A percentile compares a stretch with the other conserved stretches of the same genome.
Conservation (phyloP, 2,113 vertebrate species). For the Bombycilla garrulus region DNA sequence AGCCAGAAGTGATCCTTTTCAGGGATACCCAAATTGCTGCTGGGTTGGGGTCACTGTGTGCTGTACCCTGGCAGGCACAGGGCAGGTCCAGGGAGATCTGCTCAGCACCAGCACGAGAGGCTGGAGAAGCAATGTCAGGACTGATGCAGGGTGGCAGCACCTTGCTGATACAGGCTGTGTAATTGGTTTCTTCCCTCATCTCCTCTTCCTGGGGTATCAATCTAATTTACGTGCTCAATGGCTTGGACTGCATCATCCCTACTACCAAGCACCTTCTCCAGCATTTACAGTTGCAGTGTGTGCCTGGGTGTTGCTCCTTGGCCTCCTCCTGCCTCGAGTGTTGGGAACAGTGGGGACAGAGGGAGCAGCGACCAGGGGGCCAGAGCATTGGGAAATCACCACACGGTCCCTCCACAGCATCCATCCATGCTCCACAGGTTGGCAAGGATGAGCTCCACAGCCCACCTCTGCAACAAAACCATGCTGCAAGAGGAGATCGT, state of each 20-base stretch:
- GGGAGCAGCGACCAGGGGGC: neutral
- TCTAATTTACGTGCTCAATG: neutral
- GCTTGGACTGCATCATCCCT: neutral
- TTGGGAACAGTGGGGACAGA: neutral
- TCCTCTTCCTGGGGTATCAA: neutral
- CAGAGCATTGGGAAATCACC: neutral
- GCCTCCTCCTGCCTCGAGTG: neutral
- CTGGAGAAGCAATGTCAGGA: neutral
- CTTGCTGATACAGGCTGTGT: neutral
- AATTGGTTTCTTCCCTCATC: neutral
- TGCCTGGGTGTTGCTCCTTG: neutral
- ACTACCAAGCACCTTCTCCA: neutral
- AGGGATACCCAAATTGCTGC: neutral
- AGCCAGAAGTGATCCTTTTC: neutral
- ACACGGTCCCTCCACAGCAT: rapidly evolving
- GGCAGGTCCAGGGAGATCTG: neutral
- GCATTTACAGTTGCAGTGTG: neutral
- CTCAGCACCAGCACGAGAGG: neutral
- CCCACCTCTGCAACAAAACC: neutral
- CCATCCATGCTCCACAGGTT: rapidly evolving
- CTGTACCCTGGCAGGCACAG: neutral
- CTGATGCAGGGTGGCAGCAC: neutral
- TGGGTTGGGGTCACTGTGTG: neutral
- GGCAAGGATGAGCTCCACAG: neutral
- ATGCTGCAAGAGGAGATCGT: rapidly evolving